phyloP scores from a whole-genome alignment of 2,113 vertebrate genomes.

The Peromyscus polionotus region DNA sequence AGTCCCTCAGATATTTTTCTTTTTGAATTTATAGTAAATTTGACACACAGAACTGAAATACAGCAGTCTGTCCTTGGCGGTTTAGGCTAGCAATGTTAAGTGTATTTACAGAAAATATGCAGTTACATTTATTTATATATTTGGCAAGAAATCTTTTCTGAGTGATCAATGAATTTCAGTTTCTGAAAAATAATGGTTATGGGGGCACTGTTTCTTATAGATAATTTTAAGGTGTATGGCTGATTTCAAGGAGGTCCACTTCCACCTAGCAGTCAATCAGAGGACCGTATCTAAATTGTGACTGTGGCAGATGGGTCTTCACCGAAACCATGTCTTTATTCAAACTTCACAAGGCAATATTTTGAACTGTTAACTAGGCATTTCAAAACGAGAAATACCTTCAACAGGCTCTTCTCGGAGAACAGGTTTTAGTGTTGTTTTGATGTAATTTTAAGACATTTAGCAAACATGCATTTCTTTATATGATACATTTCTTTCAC shows the following conservation, averaged over 20 bases:
- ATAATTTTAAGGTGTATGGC: conserved; percentile 80
- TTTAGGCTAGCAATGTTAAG: conserved; percentile 82
- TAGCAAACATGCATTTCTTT: conserved; percentile 88
- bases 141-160: conserved; percentile 87
- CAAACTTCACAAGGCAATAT: conserved; percentile 88
- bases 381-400: conserved; percentile 84
- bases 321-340: conserved; percentile 80
- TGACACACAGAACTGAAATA: conserved; percentile 81
- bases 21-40: conserved; percentile 87
- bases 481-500: conserved; percentile 87
- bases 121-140: conserved; percentile 87
- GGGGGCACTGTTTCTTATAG: conserved; percentile 82
- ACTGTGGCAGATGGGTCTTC: conserved; percentile 81
- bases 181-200: conserved; percentile 83
- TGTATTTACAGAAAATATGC: conserved; percentile 83
- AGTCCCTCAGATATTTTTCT: conserved; percentile 79
- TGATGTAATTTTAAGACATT: conserved; percentile 90
- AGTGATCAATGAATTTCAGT: conserved; percentile 86
- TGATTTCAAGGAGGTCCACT: conserved; percentile 74
- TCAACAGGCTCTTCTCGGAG: conserved; percentile 83
- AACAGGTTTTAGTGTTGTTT: conserved; percentile 89
- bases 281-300: conserved; percentile 77
- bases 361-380: conserved; percentile 85
- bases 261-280: conserved; percentile 71
- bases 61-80: conserved; percentile 75